phyloP scores from a whole-genome alignment of 2,113 vertebrate genomes.

The Pteruthius melanotis region DNA sequence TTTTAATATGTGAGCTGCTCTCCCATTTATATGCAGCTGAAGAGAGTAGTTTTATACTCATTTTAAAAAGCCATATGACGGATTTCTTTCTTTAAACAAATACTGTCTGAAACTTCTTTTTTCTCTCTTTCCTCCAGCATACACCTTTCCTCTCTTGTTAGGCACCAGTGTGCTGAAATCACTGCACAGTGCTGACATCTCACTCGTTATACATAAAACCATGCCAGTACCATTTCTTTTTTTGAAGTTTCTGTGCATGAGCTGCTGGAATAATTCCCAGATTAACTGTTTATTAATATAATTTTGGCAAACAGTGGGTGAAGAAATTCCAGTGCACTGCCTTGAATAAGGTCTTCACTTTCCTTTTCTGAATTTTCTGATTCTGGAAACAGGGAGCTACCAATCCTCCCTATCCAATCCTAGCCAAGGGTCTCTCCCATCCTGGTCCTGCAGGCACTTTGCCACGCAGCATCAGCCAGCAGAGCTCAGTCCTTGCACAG shows the following conservation, averaged over 20 bases:
- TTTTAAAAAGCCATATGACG: conserved; percentile 6
- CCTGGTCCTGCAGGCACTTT: not conserved
- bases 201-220: not conserved
- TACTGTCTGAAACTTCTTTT: not conserved
- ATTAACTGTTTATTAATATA: conserved; percentile 4
- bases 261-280: conserved; percentile 1
- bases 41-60: conserved; percentile 30
- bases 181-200: not conserved
- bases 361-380: not conserved
- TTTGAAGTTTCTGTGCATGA: not conserved
- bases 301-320: not conserved
- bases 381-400: not conserved
- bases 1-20: conserved; percentile 43
- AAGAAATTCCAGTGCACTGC: not conserved
- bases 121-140: not conserved
- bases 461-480: not conserved
- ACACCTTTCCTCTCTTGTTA: not conserved
- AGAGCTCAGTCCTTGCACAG: not conserved
- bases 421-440: not conserved
- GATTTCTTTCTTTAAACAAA: conserved; percentile 51
- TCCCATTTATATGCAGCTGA: conserved; percentile 51
- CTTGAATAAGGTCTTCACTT: not conserved
- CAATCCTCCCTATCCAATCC: not conserved
- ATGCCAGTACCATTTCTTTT: not conserved
- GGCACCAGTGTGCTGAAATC: not conserved